Evolutionary conservation across 2,113 vertebrate species (phyloP), one percentile per base, ranked within the genome.

Genomic region (Brienomyrus brachyistius): DNA sequence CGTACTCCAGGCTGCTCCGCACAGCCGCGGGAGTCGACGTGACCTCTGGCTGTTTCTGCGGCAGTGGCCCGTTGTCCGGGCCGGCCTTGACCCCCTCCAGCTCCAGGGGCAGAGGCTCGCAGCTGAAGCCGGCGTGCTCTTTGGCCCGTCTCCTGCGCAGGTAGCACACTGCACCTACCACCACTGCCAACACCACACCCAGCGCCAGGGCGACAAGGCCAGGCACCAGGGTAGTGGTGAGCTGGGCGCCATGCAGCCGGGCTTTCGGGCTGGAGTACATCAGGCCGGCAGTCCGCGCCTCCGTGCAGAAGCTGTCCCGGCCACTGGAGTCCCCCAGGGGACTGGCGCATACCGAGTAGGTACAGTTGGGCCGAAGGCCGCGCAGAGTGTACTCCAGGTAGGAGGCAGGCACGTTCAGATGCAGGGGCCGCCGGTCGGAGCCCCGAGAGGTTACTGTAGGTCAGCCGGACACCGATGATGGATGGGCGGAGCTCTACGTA

Each of bases 381-480:
- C 97, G 96, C 88, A 99, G 94, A 0, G 97, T 98, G 93, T 99
- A 99, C 86, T 98, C 96, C 0, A 96, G 92, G 47, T 98, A 97
- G 0, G 96, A 95, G 27, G 97, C 96, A 0, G 98, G 98, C 56
- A 99, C 92, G 87, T 95, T 95, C 89, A 98, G 94, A 1, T 96
- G 96, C 56, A 97, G 95, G 0, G 96, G 95, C 7, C 98, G 95
- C 66, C 96, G 97, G 94, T 99, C 97, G 0, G 95, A n/a, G 96
- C 8, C 97, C 97, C 0, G 97, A 98, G 31, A 98, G 96, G 92
- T 98, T 98, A 1, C 97, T 95, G 91, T 98, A 98, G 50, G 97
- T 98, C 91, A 99, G 91, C 88, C 95, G 96, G 90, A 98, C 96
- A 35, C 97, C 97, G 35, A 94, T 95, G 88, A 98, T 95, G 91